Base-by-base conservation (phyloP, 2,113 vertebrate genomes). In the Jacana jacana region DNA sequence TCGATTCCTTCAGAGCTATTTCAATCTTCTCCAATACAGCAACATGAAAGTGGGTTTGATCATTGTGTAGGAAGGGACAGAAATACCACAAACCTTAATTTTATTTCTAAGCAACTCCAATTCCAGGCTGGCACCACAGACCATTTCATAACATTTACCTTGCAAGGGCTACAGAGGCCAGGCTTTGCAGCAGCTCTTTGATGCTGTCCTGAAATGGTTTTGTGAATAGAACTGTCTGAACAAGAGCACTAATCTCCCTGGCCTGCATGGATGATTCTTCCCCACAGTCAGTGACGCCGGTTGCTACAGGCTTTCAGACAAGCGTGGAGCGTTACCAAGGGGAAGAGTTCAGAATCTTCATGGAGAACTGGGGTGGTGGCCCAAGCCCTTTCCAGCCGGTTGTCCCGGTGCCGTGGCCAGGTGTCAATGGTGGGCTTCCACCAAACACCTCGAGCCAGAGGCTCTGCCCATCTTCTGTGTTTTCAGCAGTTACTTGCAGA, bases 291-390 rank as follows among this genome's bases (percentile, higher is more conserved):
- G 25, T 8, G 40, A 15, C 46, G 27, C 8, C 8, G 6, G 17
- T 35, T 80, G 6, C n/a, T n/a, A 0, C 9, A 11, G 24, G 31
- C 82, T 19, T 31, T 14, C 30, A 23, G 52, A 13, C 28, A 33
- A 75, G 48, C 22, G 7, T 1, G 9, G 30, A 64, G 28, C 37
- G 37, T 35, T 4, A 17, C 51, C 44, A 20, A 33, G 77, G 37
- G 76, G 73, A 71, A 76, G 94, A 71, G 72, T 71, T 91, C 46
- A 82, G 83, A 75, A 42, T 49, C n/a, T 83, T 55, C 91, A 77
- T 91, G 8, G 37, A 24, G 57, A 35, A 25, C 11, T 1, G 6
- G 31, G 20, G 13, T 66, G 46, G 70, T 3, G 6, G 31, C 8
- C 18, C 55, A 20, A 1, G 49, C 24, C 4, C 2, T 1, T 27